phyloP scores from a whole-genome alignment of 2,888 invertebrate species.

The Chelonus formosanus region DNA sequence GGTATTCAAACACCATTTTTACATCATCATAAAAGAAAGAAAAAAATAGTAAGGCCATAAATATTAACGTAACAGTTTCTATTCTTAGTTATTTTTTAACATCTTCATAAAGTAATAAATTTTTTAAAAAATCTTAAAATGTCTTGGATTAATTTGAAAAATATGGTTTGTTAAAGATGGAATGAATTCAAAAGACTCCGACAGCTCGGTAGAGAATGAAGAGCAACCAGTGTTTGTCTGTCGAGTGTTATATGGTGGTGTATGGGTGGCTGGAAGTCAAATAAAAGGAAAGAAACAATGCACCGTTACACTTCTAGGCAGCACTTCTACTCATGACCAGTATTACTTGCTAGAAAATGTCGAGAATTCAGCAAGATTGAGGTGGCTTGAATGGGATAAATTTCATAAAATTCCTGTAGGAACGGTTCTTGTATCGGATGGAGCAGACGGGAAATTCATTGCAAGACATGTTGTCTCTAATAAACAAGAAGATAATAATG shows the following conservation, averaged over 20 bases:
- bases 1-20: constrained; percentile 42
- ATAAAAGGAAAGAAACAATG: constrained; percentile 71
- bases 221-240: constrained; percentile 73
- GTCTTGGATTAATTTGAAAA: no score
- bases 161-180: no score
- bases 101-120: no score
- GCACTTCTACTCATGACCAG: constrained; percentile 68
- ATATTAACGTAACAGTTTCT: no score
- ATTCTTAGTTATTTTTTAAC: no score
- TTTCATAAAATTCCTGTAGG: constrained; percentile 75
- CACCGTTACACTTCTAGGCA: constrained; percentile 71
- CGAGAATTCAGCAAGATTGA: constrained; percentile 78
- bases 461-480: constrained; percentile 63
- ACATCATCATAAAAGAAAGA: neutral
- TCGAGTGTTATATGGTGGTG: constrained; percentile 76
- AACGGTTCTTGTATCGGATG: constrained; percentile 57
- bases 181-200: neutral
- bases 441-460: constrained; percentile 67
- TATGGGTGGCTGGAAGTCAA: constrained; percentile 78
- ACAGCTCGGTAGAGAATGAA: neutral
- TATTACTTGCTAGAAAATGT: constrained; percentile 82
- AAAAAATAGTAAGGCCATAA: neutral
- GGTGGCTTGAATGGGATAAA: constrained; percentile 81
- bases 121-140: no score
- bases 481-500: constrained; percentile 41